phyloP scores from a whole-genome alignment of 1,140 invertebrate species.

The Stegodyphus dumicola region DNA sequence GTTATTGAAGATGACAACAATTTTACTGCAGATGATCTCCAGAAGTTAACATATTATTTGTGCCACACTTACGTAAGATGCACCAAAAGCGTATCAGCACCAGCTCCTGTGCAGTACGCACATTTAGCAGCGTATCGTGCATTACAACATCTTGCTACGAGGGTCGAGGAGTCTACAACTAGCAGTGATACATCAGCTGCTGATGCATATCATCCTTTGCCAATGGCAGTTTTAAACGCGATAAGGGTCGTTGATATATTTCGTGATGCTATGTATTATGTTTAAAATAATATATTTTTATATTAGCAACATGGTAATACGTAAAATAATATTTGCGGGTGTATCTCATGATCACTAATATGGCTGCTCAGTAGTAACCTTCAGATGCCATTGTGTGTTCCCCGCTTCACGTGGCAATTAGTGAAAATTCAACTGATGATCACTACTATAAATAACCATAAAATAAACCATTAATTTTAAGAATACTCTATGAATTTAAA shows the following conservation, averaged over 20 bases:
- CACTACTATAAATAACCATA: too few relatives aligned
- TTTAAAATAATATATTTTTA: conserved; percentile 2
- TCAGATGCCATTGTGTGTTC: too few relatives aligned
- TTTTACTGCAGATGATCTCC: conserved; percentile 61
- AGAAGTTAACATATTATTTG: conserved; percentile 63
- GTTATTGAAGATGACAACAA: conserved; percentile 63
- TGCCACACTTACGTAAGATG: conserved; percentile 63
- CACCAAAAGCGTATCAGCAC: conserved; percentile 63
- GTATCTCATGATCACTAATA: too few relatives aligned
- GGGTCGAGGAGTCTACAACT: background rate
- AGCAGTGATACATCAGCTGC: background rate
- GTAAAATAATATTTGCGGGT: too few relatives aligned
- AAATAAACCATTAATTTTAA: too few relatives aligned
- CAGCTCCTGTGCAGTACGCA: conserved; percentile 65
- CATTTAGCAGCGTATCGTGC: conserved; percentile 65
- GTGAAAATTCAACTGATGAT: too few relatives aligned
- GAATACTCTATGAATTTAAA: too few relatives aligned
- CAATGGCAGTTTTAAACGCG: conserved; percentile 20
- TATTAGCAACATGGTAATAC: too few relatives aligned
- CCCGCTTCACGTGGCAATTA: too few relatives aligned
- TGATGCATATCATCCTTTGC: background rate
- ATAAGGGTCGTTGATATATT: conserved; percentile 27
- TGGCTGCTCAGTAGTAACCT: too few relatives aligned
- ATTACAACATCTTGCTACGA: conserved; percentile 5
- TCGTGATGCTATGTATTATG: conserved; percentile 39